phyloP scores from a whole-genome alignment of 2,888 invertebrate species.

The Eurytoma californica region DNA sequence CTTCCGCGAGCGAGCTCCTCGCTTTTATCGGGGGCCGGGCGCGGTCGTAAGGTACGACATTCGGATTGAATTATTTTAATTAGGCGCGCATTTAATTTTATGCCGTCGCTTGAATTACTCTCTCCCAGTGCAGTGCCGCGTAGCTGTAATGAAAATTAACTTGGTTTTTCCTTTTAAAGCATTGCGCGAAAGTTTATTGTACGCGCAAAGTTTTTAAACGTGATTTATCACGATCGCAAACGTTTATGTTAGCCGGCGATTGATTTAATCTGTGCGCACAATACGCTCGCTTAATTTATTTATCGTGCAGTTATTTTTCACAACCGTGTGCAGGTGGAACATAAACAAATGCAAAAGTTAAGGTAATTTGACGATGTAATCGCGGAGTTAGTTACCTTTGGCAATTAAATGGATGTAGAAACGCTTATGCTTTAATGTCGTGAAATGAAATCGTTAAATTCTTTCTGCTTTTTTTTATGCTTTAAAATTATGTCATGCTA shows the following conservation, averaged over 20 bases:
- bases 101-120: no score
- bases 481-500: not conserved
- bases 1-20: not conserved
- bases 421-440: not conserved
- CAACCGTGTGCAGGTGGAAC: constrained; percentile 7
- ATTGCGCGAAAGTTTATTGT: no score
- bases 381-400: not conserved
- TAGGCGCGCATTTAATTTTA: constrained; percentile 5
- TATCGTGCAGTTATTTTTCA: constrained; percentile 14
- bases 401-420: constrained; percentile 4
- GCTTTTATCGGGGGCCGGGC: not conserved
- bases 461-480: not conserved
- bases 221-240: no score
- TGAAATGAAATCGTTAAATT: constrained; percentile 9
- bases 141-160: not conserved
- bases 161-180: no score
- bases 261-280: constrained; percentile 24
- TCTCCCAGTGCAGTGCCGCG: not conserved
- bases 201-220: no score
- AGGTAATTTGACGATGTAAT: constrained; percentile 29
- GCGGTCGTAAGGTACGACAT: not conserved
- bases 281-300: constrained; percentile 28
- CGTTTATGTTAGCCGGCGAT: not conserved
- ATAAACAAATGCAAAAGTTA: constrained; percentile 25
- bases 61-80: constrained; percentile 22